Evolutionary conservation across 2,113 vertebrate species (phyloP).

Genomic region (Cebidichthys violaceus): DNA sequence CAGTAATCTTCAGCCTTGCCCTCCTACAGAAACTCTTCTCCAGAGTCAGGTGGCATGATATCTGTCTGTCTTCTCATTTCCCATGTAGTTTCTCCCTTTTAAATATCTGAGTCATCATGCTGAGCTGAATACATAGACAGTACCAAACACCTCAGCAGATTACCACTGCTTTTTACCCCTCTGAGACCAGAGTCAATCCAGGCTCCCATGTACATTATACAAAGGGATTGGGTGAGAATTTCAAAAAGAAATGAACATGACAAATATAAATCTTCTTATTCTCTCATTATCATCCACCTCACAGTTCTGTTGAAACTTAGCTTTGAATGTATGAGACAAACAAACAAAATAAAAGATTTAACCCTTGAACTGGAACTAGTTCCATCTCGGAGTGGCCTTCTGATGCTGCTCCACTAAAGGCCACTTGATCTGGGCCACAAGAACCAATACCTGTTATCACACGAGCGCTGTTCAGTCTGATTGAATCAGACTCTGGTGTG

Average conservation of each 20-base stretch:
- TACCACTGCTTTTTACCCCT: slow-evolving; percentile 29
- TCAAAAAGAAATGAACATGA: background rate
- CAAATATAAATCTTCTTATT: background rate
- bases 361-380: background rate
- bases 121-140: slow-evolving; percentile 22
- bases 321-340: background rate
- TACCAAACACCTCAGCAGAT: slow-evolving; percentile 30
- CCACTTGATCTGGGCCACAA: background rate
- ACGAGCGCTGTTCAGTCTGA: background rate
- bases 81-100: slow-evolving; percentile 11
- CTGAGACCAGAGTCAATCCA: slow-evolving; percentile 29
- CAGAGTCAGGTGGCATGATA: slow-evolving; percentile 1
- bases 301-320: background rate
- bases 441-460: background rate
- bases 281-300: background rate
- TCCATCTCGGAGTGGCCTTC: background rate
- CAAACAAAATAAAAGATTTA: slow-evolving; percentile 3
- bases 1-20: slow-evolving; percentile 12
- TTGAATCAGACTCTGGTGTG: too few species aligned
- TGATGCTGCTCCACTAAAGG: background rate
- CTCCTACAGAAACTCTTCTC: background rate
- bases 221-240: slow-evolving; percentile 1
- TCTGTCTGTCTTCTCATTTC: slow-evolving; percentile 24
- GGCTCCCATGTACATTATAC: slow-evolving; percentile 1
- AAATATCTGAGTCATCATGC: slow-evolving; percentile 17